Evolutionary conservation across 2,888 invertebrate genomes (phyloP).

Genomic region (Choristoneura rosaceana): DNA sequence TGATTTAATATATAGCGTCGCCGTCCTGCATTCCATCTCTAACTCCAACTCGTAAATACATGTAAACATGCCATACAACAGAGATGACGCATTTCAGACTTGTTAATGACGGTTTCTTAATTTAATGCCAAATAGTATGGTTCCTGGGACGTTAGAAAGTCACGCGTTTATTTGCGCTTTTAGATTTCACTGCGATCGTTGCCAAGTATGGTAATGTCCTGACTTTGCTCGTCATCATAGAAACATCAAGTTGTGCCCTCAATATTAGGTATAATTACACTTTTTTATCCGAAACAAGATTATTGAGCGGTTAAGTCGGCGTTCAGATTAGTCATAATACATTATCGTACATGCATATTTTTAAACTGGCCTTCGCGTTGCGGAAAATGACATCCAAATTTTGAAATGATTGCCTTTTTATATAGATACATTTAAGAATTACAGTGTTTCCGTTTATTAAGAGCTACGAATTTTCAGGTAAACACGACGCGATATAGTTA

Average conservation of each 20-base stretch:
- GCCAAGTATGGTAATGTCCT: background rate
- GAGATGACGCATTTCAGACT: conserved; percentile 51
- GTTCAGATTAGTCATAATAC: background rate
- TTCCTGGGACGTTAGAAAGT: conserved; percentile 8
- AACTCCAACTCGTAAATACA: conserved; percentile 63
- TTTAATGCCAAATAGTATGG: conserved; percentile 32
- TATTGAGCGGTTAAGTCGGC: background rate
- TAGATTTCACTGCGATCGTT: background rate
- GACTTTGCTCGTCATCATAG: background rate
- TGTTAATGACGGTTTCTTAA: conserved; percentile 33
- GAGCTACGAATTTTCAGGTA: background rate
- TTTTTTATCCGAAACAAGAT: background rate
- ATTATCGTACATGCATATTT: background rate
- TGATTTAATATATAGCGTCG: too few species aligned
- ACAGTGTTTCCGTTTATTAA: background rate
- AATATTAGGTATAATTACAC: background rate
- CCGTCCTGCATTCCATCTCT: conserved; percentile 49
- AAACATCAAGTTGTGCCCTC: too few species aligned
- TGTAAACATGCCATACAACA: conserved; percentile 65
- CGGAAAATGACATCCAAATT: too few species aligned
- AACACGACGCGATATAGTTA: background rate
- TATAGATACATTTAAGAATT: too few species aligned
- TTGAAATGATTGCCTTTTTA: too few species aligned
- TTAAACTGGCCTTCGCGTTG: background rate
- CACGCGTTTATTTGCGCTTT: conserved; percentile 11